phyloP scores from a whole-genome alignment of 2,888 invertebrate species.

The Melitaea athalia region DNA sequence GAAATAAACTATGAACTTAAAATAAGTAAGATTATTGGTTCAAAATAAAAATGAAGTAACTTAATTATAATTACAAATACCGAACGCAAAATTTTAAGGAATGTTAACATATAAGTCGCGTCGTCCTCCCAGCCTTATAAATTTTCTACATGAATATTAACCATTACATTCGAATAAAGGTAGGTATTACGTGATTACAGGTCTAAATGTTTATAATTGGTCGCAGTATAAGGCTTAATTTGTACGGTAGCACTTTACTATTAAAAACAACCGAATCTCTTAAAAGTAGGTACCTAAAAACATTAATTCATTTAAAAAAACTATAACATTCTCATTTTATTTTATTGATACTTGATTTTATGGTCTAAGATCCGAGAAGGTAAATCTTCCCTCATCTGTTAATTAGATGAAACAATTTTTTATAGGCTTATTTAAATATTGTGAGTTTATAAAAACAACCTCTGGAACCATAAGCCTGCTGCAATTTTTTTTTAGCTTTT shows the following conservation, averaged over 20 bases:
- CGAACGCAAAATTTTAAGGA: neutral
- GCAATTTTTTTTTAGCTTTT: no score
- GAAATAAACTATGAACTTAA: no score
- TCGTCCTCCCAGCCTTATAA: slow-evolving; percentile 22
- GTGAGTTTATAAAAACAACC: no score
- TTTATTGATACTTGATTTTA: no score
- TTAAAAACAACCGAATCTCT: neutral
- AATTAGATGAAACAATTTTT: no score
- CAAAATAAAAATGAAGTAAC: neutral
- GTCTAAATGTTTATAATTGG: slow-evolving; percentile 16
- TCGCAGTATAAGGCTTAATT: slow-evolving; percentile 18
- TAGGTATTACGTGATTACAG: slow-evolving; percentile 6
- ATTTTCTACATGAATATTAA: slow-evolving; percentile 24
- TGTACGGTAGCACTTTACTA: slow-evolving; percentile 19
- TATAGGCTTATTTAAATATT: no score
- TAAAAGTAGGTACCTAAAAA: neutral
- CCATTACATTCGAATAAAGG: slow-evolving; percentile 5
- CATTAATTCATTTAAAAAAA: neutral
- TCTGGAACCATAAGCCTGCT: no score
- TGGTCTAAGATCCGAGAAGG: no score
- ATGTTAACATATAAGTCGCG: neutral
- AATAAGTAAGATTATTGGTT: no score
- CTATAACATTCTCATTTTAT: neutral
- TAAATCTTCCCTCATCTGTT: no score
- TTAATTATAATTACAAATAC: neutral